Base-by-base conservation (phyloP, 1,140 invertebrate genomes). In the Pseudobourletiella spinata region DNA sequence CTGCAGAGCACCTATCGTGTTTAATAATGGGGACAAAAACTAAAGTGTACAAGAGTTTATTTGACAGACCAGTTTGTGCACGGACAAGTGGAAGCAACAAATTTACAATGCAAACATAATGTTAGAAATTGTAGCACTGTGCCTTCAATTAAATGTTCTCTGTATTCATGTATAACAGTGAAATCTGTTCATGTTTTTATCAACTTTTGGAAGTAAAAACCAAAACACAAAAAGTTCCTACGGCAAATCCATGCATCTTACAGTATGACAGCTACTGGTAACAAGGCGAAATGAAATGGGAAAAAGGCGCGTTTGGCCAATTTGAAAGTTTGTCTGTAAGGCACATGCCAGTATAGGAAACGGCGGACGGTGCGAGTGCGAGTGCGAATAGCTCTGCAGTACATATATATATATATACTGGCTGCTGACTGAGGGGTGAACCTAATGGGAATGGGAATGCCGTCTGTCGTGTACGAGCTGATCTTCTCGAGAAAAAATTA, bases 31-130 rank as follows among this genome's bases (percentile, higher is more conserved):
- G 86, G 22, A 80, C 82, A 2, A 83, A 83, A 69, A 72, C 83
- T 1, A 86, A 81, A 74, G 74, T 80, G 39, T 87, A 92, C 78
- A 81, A 82, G 65, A 83, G 83, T n/a, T 72, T 92, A 11, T 73
- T 89, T 70, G 79, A 85, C 67, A 78, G 89, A 66, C 79, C 81
- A 6, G 48, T 51, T 11, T 51, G 48, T 26, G 24, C 22, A 18
- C 8, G 18, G 44, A 46, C 8, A 39, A 39, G 8, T 11, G 35
- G 35, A 8, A 39, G n/a, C 35, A 39, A 39, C n/a, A 39, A 39
- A 39, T 22, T 18, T 11, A 22, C 6, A 22, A 8, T 48, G 18
- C 6, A 48, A 48, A 6, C 14, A 15, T 48, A 15, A 48, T 15
- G 20, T 48, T 18, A 18, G 22, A 39, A 11, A n/a, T 11, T 11